Evolutionary conservation across 2,888 invertebrate species (phyloP).

Genomic region (Amiota communis): DNA sequence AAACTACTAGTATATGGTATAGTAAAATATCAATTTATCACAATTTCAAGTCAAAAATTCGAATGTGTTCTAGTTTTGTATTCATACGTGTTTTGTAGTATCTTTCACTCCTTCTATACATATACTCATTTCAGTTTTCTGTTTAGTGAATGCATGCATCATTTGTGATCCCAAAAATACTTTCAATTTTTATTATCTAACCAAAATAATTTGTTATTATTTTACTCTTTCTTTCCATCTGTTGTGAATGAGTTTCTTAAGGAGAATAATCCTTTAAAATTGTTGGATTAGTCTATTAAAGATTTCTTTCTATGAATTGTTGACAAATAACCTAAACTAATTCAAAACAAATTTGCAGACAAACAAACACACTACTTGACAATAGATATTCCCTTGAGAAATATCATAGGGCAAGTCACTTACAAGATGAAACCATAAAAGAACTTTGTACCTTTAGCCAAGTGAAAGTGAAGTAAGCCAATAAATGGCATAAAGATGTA

Average conservation of each 20-base stretch:
- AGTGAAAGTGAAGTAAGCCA: conserved; percentile 67
- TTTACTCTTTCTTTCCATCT: too few relatives aligned
- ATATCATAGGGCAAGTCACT: conserved; percentile 1
- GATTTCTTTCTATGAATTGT: conserved; percentile 36
- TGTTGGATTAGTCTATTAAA: neutral
- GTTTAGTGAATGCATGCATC: conserved; percentile 20
- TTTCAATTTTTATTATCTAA: conserved; percentile 4
- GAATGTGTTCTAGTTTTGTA: conserved; percentile 26
- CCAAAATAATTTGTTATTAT: too few relatives aligned
- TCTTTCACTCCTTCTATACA: neutral
- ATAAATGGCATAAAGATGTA: conserved; percentile 62
- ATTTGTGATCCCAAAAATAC: conserved; percentile 23
- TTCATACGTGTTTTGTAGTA: conserved; percentile 23
- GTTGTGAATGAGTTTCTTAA: neutral
- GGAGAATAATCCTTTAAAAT: neutral
- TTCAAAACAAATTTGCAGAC: conserved; percentile 56
- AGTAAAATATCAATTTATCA: conserved; percentile 59
- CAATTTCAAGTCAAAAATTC: conserved; percentile 48
- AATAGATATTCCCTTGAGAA: conserved; percentile 55
- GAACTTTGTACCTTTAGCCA: conserved; percentile 31
- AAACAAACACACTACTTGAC: conserved; percentile 41
- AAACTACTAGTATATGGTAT: too few relatives aligned
- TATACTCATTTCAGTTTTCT: conserved; percentile 26
- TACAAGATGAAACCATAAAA: neutral
- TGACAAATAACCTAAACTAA: conserved; percentile 65